These are phyloP conservation scores for Onychomys leucogaster DNA, from an alignment of 2,797 vertebrate genomes.

Conservation along the genomic window DNA sequence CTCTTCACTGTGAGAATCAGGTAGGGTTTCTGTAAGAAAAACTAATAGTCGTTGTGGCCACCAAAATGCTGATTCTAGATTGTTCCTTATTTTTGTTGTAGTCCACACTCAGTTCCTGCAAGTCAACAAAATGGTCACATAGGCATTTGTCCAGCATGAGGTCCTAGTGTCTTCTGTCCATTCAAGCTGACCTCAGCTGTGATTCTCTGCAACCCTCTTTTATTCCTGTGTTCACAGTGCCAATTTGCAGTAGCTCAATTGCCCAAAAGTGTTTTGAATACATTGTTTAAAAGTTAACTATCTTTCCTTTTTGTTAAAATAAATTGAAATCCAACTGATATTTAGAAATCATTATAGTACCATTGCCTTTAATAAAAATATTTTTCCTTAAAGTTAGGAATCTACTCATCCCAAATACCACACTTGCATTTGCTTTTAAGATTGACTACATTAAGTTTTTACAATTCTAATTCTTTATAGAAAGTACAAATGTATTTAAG, in stretches of 20 bases:
- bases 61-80: not conserved
- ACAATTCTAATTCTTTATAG: not conserved
- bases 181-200: not conserved
- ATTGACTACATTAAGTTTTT: constrained; percentile 9
- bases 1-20: not conserved
- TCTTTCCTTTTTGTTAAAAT: not conserved
- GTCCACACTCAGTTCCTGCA: not conserved
- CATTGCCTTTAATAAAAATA: constrained; percentile 41
- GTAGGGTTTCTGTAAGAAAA: not conserved
- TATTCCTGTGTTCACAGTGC: not conserved
- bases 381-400: constrained; percentile 23
- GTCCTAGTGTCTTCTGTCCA: not conserved
- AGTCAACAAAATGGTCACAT: not conserved
- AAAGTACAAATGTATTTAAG: not conserved
- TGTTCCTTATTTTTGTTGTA: not conserved
- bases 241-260: not conserved
- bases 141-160: not conserved
- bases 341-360: not conserved
- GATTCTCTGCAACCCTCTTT: not conserved
- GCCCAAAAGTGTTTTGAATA: not conserved
- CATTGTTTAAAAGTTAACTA: not conserved
- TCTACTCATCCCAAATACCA: not conserved
- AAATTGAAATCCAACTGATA: not conserved
- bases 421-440: not conserved
- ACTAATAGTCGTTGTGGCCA: not conserved